Base-by-base conservation (phyloP, 2,888 invertebrate genomes). In the Mantis religiosa region DNA sequence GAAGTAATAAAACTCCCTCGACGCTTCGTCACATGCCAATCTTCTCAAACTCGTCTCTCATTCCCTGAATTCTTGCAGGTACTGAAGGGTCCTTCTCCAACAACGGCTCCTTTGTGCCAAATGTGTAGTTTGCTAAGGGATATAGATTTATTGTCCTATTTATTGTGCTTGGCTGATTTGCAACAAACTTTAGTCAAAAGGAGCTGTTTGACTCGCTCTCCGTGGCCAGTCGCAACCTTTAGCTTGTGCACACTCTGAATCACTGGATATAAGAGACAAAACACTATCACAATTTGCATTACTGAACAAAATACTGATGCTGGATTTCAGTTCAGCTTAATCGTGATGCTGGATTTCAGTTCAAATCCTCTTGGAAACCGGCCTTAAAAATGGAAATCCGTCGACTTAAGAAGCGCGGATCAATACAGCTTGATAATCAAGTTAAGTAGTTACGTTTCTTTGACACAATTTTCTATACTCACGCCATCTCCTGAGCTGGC, bases 81-180 rank as follows among this genome's bases (percentile, higher is more conserved):
- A 99, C 99, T 27, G 99, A 99, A 0, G 98, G 98, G 94, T 99
- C 99, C 93, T 98, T 98, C 94, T 99, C 99, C 93, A 99, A 99
- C 88, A 99, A 94, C 7, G 99, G 98, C 92, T 99, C 99, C 94
- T 99, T 99, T 84, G 99, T 99, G 90, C 99, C 99, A 93, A 99
- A 99, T 91, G 99, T 99, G 94, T 99, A 99, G 94, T 99, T 99
- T 91, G 99, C 99, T 91, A 99, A 94, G 28, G 99, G 99, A 94
- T 99, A 96, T 92, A 98, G 94, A 93, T 98, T 98, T 91, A 98
- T 98, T 88, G 97, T 96, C 91, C 98, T 95, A 93, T 98, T 98
- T 91, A 98, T 95, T 34, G 97, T 96, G 89, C 95, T 93, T 25
- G 95, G 92, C 86, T 90, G 90, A 88, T 91, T 91, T 2, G 91